Conservation (phyloP, 2,888 invertebrate genomes). For the Orthonychiurus folsomi region DNA sequence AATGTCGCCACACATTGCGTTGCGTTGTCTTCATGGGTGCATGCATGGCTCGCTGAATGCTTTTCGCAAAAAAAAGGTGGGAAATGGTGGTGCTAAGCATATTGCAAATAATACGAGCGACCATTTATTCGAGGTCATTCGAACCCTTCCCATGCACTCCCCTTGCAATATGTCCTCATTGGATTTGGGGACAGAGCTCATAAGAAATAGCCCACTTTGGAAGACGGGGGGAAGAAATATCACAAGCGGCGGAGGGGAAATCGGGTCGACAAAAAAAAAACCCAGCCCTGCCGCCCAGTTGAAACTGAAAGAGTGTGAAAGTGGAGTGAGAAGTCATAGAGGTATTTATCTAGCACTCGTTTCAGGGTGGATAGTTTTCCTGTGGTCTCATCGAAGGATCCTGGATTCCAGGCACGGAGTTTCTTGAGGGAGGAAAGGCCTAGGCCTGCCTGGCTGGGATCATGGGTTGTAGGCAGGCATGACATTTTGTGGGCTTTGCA, state of each 20-base stretch:
- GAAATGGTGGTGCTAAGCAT: too few relatives aligned
- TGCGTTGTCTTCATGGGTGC: too few relatives aligned
- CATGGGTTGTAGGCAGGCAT: too few relatives aligned
- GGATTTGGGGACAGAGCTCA: not conserved
- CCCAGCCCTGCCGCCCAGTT: too few relatives aligned
- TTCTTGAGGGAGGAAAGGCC: not conserved
- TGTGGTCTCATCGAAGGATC: not conserved
- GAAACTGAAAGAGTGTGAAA: not conserved
- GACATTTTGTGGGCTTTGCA: not conserved
- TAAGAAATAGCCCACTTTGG: conserved; percentile 1
- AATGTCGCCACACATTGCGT: too few relatives aligned
- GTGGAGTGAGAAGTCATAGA: not conserved
- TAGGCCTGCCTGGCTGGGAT: not conserved
- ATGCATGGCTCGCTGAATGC: too few relatives aligned
- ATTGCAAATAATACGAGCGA: too few relatives aligned
- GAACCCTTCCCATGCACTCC: too few relatives aligned
- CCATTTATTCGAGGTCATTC: too few relatives aligned
- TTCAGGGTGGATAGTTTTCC: not conserved
- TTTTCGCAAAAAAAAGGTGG: too few relatives aligned
- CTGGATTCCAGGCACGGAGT: not conserved
- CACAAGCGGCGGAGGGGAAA: too few relatives aligned
- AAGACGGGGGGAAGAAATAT: not conserved
- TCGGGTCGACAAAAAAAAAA: not conserved
- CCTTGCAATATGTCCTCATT: not conserved
- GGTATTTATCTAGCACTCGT: conserved; percentile 1